Evolutionary conservation across 92 coral and sea anemone genomes (phyloP), one percentile per base, ranked within the genome.

Genomic region (Siderastrea siderea): DNA sequence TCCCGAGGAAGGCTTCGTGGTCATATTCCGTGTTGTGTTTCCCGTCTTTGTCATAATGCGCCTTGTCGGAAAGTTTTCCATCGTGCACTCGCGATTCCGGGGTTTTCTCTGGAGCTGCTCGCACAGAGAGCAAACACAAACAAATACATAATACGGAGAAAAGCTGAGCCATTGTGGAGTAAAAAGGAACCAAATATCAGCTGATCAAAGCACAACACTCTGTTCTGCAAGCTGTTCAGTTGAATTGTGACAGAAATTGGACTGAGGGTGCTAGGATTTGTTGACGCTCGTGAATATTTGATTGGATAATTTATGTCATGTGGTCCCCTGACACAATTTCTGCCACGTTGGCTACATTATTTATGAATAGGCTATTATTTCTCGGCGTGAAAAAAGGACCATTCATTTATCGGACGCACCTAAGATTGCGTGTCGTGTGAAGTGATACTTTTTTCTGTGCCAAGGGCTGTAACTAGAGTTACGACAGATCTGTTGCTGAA

Each of bases 1-100:
- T 26, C 38, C 99, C 99, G 50, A 98, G 91, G 74, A 98, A 98
- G 12, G 99, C 98, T 75, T 98, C 99, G 61, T 98, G 99, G 71
- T 98, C 99, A 81, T 94, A 98, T 14, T 95, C 98, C 16, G 88
- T 7, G 88, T 98, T 98, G 86, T 98, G 99, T 45, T 86, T 85
- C 7, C 96, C 96, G 3, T 89, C 68, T 47, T 80, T 71, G 49
- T 89, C 57, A 9, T 83, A 98, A 71, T 98, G 99, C 59, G 94
- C 96, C 69, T 94, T 84, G 62, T 94, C 95, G 2, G 99, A 98
- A 6, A 98, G 85, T 47, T 89, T 91, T 5, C 98, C 96, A 26
- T 94, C 87, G 12, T 68, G 91, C 1, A 87, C 84, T 26, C 95
- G 53, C 15, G 85, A 54, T 49, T 55, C 47, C 68, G 26, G 12